phyloP scores from a whole-genome alignment of 2,797 vertebrate species.

The Myioborus miniatus region DNA sequence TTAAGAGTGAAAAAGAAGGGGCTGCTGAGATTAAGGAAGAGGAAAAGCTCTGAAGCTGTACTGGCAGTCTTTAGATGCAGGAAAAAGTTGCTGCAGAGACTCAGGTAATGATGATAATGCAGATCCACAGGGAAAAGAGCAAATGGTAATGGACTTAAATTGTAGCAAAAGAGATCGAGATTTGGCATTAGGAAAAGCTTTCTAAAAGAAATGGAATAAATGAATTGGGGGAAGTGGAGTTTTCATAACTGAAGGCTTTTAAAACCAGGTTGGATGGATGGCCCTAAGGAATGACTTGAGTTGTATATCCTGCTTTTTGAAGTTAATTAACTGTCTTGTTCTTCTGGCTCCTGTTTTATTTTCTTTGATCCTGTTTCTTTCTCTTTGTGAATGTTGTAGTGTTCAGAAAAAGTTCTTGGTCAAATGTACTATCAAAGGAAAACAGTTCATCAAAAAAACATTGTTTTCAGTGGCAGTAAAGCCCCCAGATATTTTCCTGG shows the following conservation, averaged over 20 bases:
- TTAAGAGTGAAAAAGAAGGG: not conserved
- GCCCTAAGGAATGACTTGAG: not conserved
- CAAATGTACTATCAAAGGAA: not conserved
- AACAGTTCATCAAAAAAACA: not conserved
- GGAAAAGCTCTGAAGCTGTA: not conserved
- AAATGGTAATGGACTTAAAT: not conserved
- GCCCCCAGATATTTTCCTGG: not conserved
- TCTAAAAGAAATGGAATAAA: not conserved
- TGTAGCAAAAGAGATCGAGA: not conserved
- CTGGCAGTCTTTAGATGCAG: not conserved
- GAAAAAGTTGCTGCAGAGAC: not conserved
- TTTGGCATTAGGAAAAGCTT: not conserved
- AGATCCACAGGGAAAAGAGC: not conserved
- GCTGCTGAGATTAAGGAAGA: not conserved
- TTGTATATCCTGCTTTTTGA: not conserved
- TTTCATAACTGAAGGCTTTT: not conserved
- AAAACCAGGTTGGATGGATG: not conserved
- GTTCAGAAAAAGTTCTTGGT: not conserved
- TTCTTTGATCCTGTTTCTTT: not conserved
- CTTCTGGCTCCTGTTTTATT: not conserved
- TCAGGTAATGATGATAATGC: not conserved
- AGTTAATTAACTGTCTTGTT: not conserved
- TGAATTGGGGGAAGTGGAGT: not conserved
- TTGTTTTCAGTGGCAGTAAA: not conserved
- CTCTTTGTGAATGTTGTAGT: not conserved